Base-by-base conservation (phyloP, 2,888 invertebrate genomes). In the Ophion ellenae region DNA sequence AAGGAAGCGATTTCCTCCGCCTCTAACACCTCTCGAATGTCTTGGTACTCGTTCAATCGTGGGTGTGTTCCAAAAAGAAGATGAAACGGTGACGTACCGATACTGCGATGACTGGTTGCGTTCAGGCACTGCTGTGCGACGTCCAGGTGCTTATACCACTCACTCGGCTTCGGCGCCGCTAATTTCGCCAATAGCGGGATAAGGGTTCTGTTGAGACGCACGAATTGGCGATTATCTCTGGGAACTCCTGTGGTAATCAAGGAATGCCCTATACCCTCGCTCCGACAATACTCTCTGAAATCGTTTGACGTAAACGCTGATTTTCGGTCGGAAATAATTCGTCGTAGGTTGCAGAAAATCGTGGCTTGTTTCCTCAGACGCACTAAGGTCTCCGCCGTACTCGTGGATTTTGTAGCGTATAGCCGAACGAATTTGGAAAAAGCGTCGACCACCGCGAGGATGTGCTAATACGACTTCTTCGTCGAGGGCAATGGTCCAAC, bases 311-410 rank as follows among this genome's bases (percentile, higher is more conserved):
- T 92, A 81, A 92, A 94, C 2, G 94, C 93, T 4, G 92, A 87
- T 3, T 93, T 92, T 82, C 90, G 86, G 82, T 94, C 93, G 7
- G 86, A 85, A 11, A 90, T 89, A 9, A 84, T 84, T 61, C 79
- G 45, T n/a, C 77, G 82, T 10, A 93, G 93, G 83, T 93, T 93
- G 5, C 93, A 94, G 89, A 94, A 94, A 6, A 81, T 85, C 17
- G 87, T 86, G 73, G 92, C 90, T 67, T 93, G 92, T 14, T 86
- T 74, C 14, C 82, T 83, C 0, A 94, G 67, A 79, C 91, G 91
- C 6, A 88, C 70, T 11, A 94, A 63, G 0, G 90, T 91, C 73
- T 94, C 93, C 20, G 78, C 70, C 1, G 90, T 59, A 3, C 83
- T 86, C 0, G 90, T 91, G 0, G 91, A 87, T 84, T 90, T 92